Evolutionary conservation across 2,888 invertebrate genomes (phyloP).

Genomic region (Spialia ferax): DNA sequence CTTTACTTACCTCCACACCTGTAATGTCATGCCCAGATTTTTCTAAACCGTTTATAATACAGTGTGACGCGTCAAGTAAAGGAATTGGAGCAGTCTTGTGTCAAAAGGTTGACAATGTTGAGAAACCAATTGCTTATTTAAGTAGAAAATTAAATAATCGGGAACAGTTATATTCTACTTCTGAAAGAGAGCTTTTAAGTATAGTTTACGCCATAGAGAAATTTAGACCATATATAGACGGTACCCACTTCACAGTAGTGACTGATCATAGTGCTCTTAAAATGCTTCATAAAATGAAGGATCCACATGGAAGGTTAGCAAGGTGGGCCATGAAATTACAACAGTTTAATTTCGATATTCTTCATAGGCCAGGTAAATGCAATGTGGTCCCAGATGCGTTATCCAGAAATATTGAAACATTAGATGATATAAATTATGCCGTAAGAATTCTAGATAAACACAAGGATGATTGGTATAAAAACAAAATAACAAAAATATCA

Average conservation of each 20-base stretch:
- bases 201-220: neutral
- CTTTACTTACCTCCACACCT: neutral
- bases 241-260: neutral
- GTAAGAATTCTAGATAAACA: no score
- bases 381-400: no score
- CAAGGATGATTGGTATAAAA: no score
- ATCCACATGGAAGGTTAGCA: neutral
- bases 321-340: neutral
- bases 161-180: neutral
- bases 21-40: conserved; percentile 2
- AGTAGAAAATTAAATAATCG: neutral
- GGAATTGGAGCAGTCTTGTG: neutral
- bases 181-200: neutral
- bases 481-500: no score
- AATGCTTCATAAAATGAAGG: neutral
- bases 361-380: no score
- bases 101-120: neutral
- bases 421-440: no score
- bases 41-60: conserved; percentile 2
- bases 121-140: conserved; percentile 1
- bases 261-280: neutral
- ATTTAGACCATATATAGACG: neutral
- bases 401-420: no score
- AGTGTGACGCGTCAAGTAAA: neutral
- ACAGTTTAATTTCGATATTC: neutral